These are phyloP conservation scores for Drosophila aff. DNA, from an alignment of 1,140 invertebrate species.

Conservation along the genomic window DNA sequence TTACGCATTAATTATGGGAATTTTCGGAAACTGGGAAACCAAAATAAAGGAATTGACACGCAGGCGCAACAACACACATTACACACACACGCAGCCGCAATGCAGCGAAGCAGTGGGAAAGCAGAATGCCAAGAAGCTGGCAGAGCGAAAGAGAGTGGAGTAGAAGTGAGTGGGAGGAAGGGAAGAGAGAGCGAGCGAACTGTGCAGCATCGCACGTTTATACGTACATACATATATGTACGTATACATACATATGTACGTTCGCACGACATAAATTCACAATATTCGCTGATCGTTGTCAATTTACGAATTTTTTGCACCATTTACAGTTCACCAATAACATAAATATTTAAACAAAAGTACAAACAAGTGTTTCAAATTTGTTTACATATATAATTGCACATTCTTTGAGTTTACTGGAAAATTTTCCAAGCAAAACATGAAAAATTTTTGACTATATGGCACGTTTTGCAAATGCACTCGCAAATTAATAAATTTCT, in stretches of 20 bases:
- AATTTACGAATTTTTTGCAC: too few relatives aligned
- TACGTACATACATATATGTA: too few relatives aligned
- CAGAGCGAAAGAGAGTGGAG: neutral
- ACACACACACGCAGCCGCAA: constrained; percentile 2
- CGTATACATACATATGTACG: too few relatives aligned
- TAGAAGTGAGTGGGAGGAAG: constrained; percentile 1
- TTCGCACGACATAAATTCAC: neutral
- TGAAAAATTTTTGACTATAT: neutral
- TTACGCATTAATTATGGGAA: constrained; percentile 79
- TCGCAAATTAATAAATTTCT: neutral
- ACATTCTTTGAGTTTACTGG: neutral
- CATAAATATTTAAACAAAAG: neutral
- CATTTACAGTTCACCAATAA: neutral
- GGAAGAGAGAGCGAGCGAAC: neutral
- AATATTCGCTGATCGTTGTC: neutral
- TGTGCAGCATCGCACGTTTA: constrained; percentile 7
- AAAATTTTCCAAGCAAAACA: neutral
- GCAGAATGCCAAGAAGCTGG: constrained; percentile 8
- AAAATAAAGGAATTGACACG: constrained; percentile 26
- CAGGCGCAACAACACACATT: constrained; percentile 14
- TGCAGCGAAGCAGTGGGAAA: constrained; percentile 14
- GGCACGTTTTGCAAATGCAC: constrained; percentile 4
- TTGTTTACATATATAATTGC: neutral
- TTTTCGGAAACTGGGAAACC: constrained; percentile 36
- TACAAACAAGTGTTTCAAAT: neutral